A percentile compares a stretch with the other conserved stretches of the same genome.
Conservation (phyloP, 1,140 invertebrate genomes). For the Drosophila seguyi region DNA sequence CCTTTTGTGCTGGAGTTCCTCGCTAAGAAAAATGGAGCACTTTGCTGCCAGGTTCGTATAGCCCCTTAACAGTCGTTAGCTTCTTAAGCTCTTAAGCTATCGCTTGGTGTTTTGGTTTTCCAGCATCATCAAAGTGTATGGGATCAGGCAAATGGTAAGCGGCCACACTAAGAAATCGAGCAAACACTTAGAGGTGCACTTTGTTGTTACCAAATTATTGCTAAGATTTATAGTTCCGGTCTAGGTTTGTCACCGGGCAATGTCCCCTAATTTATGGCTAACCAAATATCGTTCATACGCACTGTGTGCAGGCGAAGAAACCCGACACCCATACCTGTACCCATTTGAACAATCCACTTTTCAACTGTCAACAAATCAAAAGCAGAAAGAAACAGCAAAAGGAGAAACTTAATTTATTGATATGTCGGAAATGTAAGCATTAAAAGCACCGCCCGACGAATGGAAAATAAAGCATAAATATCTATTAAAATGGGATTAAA, state of each 20-base stretch:
- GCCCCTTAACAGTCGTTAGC: slow-evolving; percentile 18
- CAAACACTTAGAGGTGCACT: neutral
- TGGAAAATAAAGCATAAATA: slow-evolving; percentile 76
- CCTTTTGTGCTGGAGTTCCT: neutral
- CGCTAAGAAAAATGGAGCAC: slow-evolving; percentile 39
- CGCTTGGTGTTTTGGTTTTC: neutral
- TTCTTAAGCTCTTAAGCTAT: slow-evolving; percentile 30
- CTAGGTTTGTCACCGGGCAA: neutral
- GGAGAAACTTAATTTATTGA: slow-evolving; percentile 63
- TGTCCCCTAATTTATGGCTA: neutral
- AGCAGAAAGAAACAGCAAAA: neutral
- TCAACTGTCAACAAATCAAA: slow-evolving; percentile 60
- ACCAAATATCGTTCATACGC: slow-evolving; percentile 17
- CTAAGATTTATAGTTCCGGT: neutral
- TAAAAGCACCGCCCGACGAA: slow-evolving; percentile 45
- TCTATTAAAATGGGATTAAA: slow-evolving; percentile 76
- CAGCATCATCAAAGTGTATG: neutral
- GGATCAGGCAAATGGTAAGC: neutral
- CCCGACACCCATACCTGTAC: neutral
- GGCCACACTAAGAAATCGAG: neutral
- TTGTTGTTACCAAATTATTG: neutral
- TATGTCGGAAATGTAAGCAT: slow-evolving; percentile 57
- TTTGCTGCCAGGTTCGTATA: slow-evolving; percentile 41
- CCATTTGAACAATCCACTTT: slow-evolving; percentile 32
- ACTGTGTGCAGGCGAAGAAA: slow-evolving; percentile 10